Evolutionary conservation across 1,140 invertebrate genomes (phyloP), one percentile per base, ranked within the genome.

Genomic region (Drosophila truncata): DNA sequence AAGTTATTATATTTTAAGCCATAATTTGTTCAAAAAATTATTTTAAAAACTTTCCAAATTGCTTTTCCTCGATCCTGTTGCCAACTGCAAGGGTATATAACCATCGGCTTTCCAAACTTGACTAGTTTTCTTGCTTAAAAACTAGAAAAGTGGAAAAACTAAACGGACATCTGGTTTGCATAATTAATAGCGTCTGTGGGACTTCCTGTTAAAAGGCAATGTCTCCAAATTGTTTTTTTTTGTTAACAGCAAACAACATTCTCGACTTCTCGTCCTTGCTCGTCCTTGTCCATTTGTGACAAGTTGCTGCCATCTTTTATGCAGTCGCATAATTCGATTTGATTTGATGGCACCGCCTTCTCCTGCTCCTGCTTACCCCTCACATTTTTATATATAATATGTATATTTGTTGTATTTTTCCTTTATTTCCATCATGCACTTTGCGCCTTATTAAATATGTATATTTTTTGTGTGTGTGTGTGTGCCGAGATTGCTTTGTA

Each of bases 391-490:
- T 1, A 29, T 29, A 50, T 9, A n/a, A 27, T 27, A n/a, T 33
- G 23, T 33, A 20, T 54, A 33, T 23, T 35, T 37, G 0, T 39
- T 35, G 5, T 39, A 35, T 20, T 33, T 49, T 11, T 18, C 31
- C 35, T 39, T 61, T 46, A 39, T 31, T 80, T 52, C 33, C 50
- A 31, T 66, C 71, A 39, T 78, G 77, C 81, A 80, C 77, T 84
- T 84, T 85, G 73, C 42, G 59, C 67, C 57, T 77, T 81, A 85
- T 84, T 78, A 81, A 84, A 85, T 84, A 85, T 85, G 79, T 81
- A 70, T 63, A 39, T 60, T 63, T 61, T 20, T 4, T 37, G 20
- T 54, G 55, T 55, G 71, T 47, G 35, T 37, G 72, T 73, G 59
- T 55, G 73, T 75, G 70, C 73, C 54, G 50, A 66, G 61, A 76